These are phyloP conservation scores for Tyrannus savana DNA, from an alignment of 2,113 vertebrate species.

Conservation along the genomic window DNA sequence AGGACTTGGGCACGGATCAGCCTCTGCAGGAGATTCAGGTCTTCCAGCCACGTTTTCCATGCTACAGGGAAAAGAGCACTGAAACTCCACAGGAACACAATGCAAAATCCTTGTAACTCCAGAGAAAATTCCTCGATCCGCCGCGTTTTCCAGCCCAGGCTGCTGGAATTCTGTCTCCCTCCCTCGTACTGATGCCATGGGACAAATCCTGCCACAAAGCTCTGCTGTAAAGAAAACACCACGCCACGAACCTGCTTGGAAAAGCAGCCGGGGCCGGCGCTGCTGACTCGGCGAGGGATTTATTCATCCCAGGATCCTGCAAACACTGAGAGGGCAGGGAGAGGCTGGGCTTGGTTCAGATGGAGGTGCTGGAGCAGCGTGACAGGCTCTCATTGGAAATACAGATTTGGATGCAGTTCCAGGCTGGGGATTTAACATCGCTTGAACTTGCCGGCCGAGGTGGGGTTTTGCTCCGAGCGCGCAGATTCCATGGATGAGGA, in stretches of 20 bases:
- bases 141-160: background rate
- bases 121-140: background rate
- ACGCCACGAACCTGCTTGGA: background rate
- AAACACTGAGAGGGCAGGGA: background rate
- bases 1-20: background rate
- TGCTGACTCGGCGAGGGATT: conserved; percentile 36
- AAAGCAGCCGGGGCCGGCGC: background rate
- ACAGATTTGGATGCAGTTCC: background rate
- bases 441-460: background rate
- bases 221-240: background rate
- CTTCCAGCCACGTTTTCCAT: background rate
- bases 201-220: background rate
- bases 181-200: background rate
- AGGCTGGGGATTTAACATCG: background rate
- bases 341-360: background rate
- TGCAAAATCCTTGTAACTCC: background rate
- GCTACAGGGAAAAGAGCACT: background rate
- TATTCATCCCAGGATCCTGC: background rate
- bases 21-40: background rate
- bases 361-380: background rate
- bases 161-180: background rate
- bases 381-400: background rate
- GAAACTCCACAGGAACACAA: background rate
- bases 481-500: fast-evolving
- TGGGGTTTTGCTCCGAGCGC: background rate